A percentile compares a stretch with the other conserved stretches of the same genome.
Evolutionary conservation across 2,888 invertebrate genomes (phyloP).

Genomic region (Chironomus riparius): DNA sequence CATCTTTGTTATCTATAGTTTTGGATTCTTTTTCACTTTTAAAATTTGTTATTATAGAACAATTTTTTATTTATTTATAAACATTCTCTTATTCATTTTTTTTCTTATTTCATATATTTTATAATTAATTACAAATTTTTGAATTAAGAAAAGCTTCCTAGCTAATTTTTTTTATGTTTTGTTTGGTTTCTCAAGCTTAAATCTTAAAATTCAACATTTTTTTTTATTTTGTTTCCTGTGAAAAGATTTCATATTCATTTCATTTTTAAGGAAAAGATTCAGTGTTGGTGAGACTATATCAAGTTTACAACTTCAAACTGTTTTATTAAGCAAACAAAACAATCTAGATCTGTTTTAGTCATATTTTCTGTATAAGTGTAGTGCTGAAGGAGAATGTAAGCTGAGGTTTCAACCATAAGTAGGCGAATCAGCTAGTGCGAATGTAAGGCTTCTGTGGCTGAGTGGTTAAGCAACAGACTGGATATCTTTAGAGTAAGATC

Average conservation of each 20-base stretch:
- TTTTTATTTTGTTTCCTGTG: neutral
- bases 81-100: neutral
- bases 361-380: too few relatives aligned
- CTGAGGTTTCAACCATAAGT: too few relatives aligned
- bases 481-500: too few relatives aligned
- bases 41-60: neutral
- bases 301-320: too few relatives aligned
- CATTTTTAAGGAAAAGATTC: neutral
- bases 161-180: slow-evolving; percentile 6
- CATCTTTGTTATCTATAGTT: neutral
- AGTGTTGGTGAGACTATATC: neutral
- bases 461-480: too few relatives aligned
- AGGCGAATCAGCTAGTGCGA: too few relatives aligned
- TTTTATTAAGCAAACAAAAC: too few relatives aligned
- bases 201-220: slow-evolving; percentile 1
- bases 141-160: slow-evolving; percentile 12
- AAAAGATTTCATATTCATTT: neutral
- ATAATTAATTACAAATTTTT: neutral
- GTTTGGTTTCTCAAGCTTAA: neutral
- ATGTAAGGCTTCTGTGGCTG: too few relatives aligned
- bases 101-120: neutral
- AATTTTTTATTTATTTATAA: neutral
- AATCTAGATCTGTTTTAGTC: too few relatives aligned
- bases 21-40: neutral
- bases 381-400: too few relatives aligned